Evolutionary conservation across 2,888 invertebrate genomes (phyloP), one percentile per base, ranked within the genome.

Genomic region (Periphyllus acericola): DNA sequence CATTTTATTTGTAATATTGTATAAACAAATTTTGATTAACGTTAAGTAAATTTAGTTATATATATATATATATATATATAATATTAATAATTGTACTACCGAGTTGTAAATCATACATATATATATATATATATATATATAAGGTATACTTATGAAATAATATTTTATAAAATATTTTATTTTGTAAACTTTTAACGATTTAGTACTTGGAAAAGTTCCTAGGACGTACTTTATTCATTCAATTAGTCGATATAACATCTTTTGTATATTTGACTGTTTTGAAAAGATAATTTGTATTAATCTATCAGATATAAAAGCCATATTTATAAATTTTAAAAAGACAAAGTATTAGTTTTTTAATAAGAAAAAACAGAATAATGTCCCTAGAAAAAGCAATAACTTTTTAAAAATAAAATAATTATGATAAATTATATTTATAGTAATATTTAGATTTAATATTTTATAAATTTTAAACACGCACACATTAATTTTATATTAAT

Each of bases 161-260:
- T 79, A 79, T 79, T 86, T 86, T 83, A 32, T 46, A 81, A 81
- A 68, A 66, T 17, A 71, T 71, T 40, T 68, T 40, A 40, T 71
- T 68, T 78, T 55, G 9, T 29, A 25, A 74, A 25, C 25, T 36
- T 79, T 72, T 80, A 80, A 87, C 3, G 80, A 72, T 80, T 87
- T 74, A 74, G 86, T 87, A 87, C 86, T 80, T 87, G 86, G 80
- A 80, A 79, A 11, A 87, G 86, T 87, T 87, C 86, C 86, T 87
- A 81, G 86, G 79, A 80, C 40, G 74, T 84, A 86, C 85, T 55
- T 86, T 36, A 79, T 71, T 55, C 29, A 46, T 84, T 32, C 25
- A 32, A 46, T n/a, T n/a, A 25, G 75, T 76, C 84, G 32, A 32
- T 83, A 25, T 19, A 25, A 74, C 52, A 46, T 36, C 4, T 60